Conservation (phyloP, 64 coral and sea anemone species). For the Montipora foliosa region DNA sequence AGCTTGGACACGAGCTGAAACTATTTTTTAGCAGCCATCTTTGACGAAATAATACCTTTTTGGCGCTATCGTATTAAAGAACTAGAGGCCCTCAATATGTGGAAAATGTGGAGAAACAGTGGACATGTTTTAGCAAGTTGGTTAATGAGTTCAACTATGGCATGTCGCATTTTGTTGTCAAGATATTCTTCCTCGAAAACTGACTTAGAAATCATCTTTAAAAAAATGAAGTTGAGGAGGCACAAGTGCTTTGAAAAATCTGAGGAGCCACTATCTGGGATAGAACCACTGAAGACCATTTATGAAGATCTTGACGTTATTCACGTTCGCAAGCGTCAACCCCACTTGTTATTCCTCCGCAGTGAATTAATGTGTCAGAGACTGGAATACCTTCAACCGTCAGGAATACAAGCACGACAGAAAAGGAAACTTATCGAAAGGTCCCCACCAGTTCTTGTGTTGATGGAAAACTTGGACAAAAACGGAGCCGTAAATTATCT, state of each 20-base stretch:
- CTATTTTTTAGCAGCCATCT: no score
- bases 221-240: constrained; percentile 77
- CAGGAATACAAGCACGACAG: constrained; percentile 75
- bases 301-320: constrained; percentile 82
- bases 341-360: constrained; percentile 80
- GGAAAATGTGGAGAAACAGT: constrained; percentile 8
- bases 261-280: neutral
- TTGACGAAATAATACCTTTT: no score
- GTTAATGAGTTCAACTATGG: neutral
- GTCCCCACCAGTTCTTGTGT: constrained; percentile 77
- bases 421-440: constrained; percentile 83
- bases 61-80: no score
- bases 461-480: constrained; percentile 44
- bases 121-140: neutral
- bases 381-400: constrained; percentile 74
- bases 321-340: constrained; percentile 73
- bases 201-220: constrained; percentile 29
- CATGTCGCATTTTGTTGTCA: neutral
- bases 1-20: no score
- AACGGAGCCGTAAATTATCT: constrained; percentile 68
- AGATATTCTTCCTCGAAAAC: constrained; percentile 9
- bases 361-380: constrained; percentile 84
- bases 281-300: constrained; percentile 69
- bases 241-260: constrained; percentile 57
- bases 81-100: no score